Evolutionary conservation across 1,140 invertebrate genomes (phyloP), one percentile per base, ranked within the genome.

Genomic region (Stenopsyche tienmushanensis): DNA sequence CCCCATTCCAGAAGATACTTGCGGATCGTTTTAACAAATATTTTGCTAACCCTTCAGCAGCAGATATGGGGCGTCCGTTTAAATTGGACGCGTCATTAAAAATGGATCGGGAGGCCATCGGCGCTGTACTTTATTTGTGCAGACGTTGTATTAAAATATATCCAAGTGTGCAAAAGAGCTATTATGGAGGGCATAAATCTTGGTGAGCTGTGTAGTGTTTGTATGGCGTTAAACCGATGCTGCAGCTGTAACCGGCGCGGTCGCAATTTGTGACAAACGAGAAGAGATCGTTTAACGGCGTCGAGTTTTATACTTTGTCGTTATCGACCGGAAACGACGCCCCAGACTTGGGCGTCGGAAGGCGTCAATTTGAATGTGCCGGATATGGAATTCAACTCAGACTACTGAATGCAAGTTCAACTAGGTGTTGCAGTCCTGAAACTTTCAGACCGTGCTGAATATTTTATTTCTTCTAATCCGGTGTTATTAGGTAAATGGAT

Each of bases 251-350:
- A n/a, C n/a, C n/a, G n/a, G n/a, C n/a, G n/a, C n/a, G 29, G 29
- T 34, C 41, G 29, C 57, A 60, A 60, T 20, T 60, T 49, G 15
- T 17, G 29, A 26, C 57, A 34, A 34, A 47, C 44, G 44, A 47
- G 44, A 47, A 15, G 10, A 20, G 44, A 47, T 47, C 44, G 44
- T 47, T 47, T 47, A 60, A 60, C 57, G 42, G 41, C 39, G 57
- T 60, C 57, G 41, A 60, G 29, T 60, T 60, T 60, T 26, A 60
- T 39, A 47, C 57, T 60, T 60, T 60, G 47, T 60, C 57, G 57
- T 57, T 58, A 65, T 65, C 63, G 63, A 65, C 53, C 63, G 63
- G 54, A 58, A 45, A 29, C 63, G 53, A 25, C 34, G 55, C 63
- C n/a, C 9, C 54, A 9, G n/a, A 42, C 41, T 47, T 17, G 34